These are phyloP conservation scores for Leptura quadrifasciata DNA, from an alignment of 2,888 invertebrate species.

Conservation along the genomic window DNA sequence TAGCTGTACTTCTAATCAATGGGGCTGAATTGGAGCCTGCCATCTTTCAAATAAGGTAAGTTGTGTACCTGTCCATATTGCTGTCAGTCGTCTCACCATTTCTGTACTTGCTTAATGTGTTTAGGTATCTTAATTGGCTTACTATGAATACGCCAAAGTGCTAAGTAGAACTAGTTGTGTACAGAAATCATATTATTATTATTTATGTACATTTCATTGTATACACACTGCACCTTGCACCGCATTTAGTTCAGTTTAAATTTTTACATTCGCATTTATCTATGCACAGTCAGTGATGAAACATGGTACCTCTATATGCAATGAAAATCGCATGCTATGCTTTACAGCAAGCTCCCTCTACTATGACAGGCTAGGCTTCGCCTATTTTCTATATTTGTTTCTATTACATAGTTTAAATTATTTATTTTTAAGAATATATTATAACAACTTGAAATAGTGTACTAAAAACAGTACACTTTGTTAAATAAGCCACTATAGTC, in stretches of 20 bases:
- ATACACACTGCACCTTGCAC: not conserved
- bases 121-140: not conserved
- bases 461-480: too few relatives aligned
- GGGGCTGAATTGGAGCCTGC: not conserved
- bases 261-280: not conserved
- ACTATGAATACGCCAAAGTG: not conserved
- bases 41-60: conserved; percentile 2
- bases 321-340: too few relatives aligned
- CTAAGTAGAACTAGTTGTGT: not conserved
- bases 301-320: too few relatives aligned
- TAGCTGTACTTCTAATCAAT: not conserved
- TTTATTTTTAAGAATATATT: too few relatives aligned
- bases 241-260: not conserved
- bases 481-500: too few relatives aligned
- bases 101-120: not conserved
- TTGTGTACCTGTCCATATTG: conserved; percentile 2
- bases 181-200: not conserved
- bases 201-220: not conserved
- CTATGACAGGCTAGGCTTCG: too few relatives aligned
- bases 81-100: not conserved
- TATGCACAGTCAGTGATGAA: too few relatives aligned
- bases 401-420: too few relatives aligned
- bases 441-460: too few relatives aligned
- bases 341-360: too few relatives aligned
- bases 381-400: too few relatives aligned